Evolutionary conservation across 2,888 invertebrate genomes (phyloP).

Genomic region (Cerastoderma edule): DNA sequence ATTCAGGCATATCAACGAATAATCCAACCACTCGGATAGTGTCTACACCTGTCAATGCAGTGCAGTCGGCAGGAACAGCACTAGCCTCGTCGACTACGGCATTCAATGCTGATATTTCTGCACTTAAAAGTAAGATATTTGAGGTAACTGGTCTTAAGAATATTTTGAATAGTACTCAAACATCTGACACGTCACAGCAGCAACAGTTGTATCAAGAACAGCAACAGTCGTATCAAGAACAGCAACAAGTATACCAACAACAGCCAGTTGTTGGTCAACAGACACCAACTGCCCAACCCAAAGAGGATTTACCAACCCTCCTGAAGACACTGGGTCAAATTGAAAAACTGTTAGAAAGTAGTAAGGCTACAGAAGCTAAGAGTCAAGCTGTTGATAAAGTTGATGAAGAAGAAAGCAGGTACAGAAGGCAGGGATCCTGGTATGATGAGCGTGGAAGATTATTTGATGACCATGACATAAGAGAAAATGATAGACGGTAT

Average conservation of each 20-base stretch:
- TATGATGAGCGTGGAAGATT: neutral
- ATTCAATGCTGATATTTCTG: constrained; percentile 7
- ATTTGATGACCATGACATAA: neutral
- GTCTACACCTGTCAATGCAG: no score
- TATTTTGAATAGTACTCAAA: neutral
- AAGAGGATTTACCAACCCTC: constrained; percentile 1
- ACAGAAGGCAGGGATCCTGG: no score
- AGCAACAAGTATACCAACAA: neutral
- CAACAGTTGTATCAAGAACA: neutral
- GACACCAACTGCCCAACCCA: neutral
- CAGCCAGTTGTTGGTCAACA: neutral
- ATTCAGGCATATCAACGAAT: no score
- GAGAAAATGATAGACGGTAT: neutral
- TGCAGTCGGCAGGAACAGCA: no score
- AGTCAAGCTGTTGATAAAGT: neutral
- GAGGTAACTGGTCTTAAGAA: constrained; percentile 6
- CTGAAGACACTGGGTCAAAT: constrained; percentile 1
- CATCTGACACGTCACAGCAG: neutral
- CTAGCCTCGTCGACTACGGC: neutral
- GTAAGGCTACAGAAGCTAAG: neutral
- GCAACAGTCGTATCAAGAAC: neutral
- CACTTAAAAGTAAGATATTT: constrained; percentile 11
- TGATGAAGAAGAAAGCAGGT: constrained; percentile 3
- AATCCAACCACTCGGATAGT: no score
- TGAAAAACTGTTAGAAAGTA: constrained; percentile 5